These are phyloP conservation scores for Sycophila sp. DNA, from an alignment of 1,140 invertebrate species.

Conservation along the genomic window DNA sequence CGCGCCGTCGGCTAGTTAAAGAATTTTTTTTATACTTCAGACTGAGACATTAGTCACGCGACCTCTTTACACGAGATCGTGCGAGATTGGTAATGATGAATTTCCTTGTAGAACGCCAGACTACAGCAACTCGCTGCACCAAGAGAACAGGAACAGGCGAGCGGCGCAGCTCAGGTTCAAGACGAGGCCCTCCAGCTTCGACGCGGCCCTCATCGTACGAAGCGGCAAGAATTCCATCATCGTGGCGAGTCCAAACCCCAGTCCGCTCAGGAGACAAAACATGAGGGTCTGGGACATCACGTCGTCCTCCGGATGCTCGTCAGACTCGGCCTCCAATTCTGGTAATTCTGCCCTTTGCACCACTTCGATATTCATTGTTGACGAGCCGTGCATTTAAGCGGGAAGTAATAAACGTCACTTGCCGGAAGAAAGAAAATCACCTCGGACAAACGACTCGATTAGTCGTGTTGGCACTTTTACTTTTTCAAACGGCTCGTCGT, in stretches of 20 bases:
- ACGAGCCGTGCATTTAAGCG: no score
- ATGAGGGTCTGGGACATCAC: constrained; percentile 41
- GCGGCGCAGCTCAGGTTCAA: constrained; percentile 47
- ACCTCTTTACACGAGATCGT: no score
- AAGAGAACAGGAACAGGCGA: constrained; percentile 50
- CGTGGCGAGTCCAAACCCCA: constrained; percentile 44
- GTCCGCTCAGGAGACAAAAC: constrained; percentile 28
- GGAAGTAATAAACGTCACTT: no score
- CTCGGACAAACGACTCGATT: no score
- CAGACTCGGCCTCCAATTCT: constrained; percentile 43
- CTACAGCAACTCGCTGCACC: constrained; percentile 42
- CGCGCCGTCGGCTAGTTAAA: no score
- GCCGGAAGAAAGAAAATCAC: no score
- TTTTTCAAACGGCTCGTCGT: no score
- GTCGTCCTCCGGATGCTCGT: constrained; percentile 51
- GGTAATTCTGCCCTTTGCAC: constrained; percentile 27
- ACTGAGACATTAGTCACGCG: no score
- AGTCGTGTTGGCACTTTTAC: no score
- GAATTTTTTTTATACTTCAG: no score
- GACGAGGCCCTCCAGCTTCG: constrained; percentile 52
- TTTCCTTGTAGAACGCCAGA: constrained; percentile 18
- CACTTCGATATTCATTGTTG: not conserved
- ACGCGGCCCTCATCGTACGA: constrained; percentile 49
- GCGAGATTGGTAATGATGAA: not conserved
- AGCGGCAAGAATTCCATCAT: constrained; percentile 45